These are phyloP conservation scores for Epinephelus moara DNA, from an alignment of 2,113 vertebrate species.

Conservation along the genomic window DNA sequence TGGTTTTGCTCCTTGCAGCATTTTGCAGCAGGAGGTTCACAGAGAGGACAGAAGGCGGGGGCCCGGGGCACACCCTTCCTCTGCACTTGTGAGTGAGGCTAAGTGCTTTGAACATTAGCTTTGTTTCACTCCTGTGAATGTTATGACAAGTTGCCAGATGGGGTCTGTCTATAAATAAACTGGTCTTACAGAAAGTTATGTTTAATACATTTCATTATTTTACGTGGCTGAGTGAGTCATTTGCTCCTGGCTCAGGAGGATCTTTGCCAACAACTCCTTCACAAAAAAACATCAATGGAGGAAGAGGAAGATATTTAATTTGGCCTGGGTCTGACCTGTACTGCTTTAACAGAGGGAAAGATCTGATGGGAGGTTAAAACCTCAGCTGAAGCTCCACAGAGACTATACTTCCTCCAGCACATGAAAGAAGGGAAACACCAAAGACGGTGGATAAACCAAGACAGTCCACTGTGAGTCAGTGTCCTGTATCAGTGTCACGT, in stretches of 20 bases:
- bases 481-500: too few relatives aligned
- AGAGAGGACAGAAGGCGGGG: conserved; percentile 53
- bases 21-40: conserved; percentile 60
- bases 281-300: not conserved
- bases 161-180: conserved; percentile 69
- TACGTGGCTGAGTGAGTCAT: conserved; percentile 35
- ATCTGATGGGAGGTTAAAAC: too few relatives aligned
- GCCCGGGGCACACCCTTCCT: conserved; percentile 28
- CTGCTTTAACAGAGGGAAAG: not conserved
- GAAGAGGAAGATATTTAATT: not conserved
- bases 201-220: conserved; percentile 68
- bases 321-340: conserved; percentile 36
- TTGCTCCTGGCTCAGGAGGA: conserved; percentile 29
- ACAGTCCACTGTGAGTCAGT: too few relatives aligned
- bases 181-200: conserved; percentile 40
- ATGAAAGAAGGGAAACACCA: too few relatives aligned
- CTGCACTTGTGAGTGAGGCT: conserved; percentile 64
- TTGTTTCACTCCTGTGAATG: conserved; percentile 66
- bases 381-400: not conserved
- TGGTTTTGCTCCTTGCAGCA: conserved; percentile 23
- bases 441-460: too few relatives aligned
- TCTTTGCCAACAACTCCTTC: conserved; percentile 23
- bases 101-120: conserved; percentile 67
- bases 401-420: too few relatives aligned
- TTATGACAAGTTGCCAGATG: conserved; percentile 73